Base-by-base conservation (phyloP, 37 sponge, comb jelly and placozoan species). In the Chondrosia reniformis region DNA sequence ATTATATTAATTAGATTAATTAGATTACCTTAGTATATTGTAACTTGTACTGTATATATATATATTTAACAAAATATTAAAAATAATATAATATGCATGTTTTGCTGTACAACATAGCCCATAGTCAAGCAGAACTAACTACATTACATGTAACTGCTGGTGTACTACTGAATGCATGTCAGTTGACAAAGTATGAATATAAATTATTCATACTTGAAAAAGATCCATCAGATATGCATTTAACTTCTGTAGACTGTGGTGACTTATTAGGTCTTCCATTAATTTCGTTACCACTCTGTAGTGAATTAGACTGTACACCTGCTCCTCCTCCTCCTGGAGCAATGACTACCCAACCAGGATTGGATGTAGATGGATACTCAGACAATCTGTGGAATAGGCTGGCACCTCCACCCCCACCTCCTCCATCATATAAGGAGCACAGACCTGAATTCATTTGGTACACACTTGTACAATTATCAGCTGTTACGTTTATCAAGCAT, bases 341-440 rank as follows among this genome's bases (percentile, higher is more conserved):
- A 24, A 56, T 3, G 27, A 56, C n/a, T 56, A 56, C 27, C 7
- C 3, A 6, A 6, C 27, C 27, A 3, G 27, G 8, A 8, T 56
- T 28, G 4, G 3, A 28, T 56, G 8, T 8, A 4, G 52, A n/a
- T n/a, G n/a, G n/a, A n/a, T n/a, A 49, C 10, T 6, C 7, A 56
- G 3, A 8, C 27, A 56, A 24, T 6, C 3, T 3, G n/a, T 56
- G 58, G 4, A 69, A 17, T 25, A 39, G 72, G 17, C 44, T 69
- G 22, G 44, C 72, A 22, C 72, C 72, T 8, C 72, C 72, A n/a
- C 72, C 72, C 22, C 72, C 72, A 38, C 72, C 72, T 2, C 72
- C 72, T 1, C 72, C 72, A 69, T 69, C 72, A 38, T n/a, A 41
- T 37, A 34, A 17, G 32, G 15, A 9, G 17, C 39, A 17, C 4